Percentiles rank a stretch among this genome's conserved stretches.
Evolutionary conservation across 2,113 vertebrate genomes (phyloP).

Genomic region (Phalacrocorax aristotelis): DNA sequence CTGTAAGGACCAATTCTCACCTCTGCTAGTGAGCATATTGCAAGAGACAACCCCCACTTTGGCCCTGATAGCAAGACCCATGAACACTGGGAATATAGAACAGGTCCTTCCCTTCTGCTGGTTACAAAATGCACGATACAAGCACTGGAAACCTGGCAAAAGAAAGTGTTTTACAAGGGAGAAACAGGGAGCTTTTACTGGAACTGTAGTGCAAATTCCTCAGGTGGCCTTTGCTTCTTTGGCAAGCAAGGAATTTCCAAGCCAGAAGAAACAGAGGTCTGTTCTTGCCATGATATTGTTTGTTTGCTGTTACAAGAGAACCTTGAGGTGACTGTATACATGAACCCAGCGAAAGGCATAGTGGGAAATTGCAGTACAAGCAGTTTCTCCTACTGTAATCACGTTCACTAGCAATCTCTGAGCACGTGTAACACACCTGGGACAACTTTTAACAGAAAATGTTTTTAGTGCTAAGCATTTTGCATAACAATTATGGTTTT

Average conservation of each 20-base stretch:
- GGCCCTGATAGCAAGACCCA: not conserved
- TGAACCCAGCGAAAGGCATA: not conserved
- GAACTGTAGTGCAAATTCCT: not conserved
- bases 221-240: not conserved
- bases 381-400: not conserved
- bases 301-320: not conserved
- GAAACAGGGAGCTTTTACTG: not conserved
- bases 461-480: not conserved
- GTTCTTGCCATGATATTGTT: not conserved
- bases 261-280: not conserved
- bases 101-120: not conserved
- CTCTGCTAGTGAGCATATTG: not conserved
- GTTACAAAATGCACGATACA: not conserved
- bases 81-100: not conserved
- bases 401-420: not conserved
- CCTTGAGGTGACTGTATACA: not conserved
- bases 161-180: not conserved
- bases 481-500: not conserved
- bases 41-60: not conserved
- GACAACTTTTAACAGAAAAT: not conserved
- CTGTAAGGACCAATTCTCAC: not conserved
- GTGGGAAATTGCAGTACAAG: not conserved
- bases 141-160: not conserved
- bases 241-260: not conserved
- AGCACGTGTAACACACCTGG: rapidly evolving